Conservation (phyloP, 2,888 invertebrate genomes). For the Julus scanicus region DNA sequence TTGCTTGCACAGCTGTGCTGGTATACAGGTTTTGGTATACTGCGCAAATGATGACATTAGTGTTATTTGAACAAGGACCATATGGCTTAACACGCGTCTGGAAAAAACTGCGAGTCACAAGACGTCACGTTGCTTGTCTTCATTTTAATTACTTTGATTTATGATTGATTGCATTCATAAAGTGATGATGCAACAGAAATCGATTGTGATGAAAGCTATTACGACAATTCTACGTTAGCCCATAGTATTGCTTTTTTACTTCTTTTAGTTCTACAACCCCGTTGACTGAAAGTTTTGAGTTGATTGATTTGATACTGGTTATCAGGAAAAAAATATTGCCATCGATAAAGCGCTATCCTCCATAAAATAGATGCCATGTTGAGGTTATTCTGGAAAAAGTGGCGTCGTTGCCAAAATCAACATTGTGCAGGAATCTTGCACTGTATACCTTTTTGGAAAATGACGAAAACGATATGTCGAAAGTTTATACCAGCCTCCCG, state of each 20-base stretch:
- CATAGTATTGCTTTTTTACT: neutral
- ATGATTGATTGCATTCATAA: neutral
- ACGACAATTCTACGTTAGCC: neutral
- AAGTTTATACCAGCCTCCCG: neutral
- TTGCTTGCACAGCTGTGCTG: neutral
- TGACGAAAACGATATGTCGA: neutral
- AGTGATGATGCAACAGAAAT: neutral
- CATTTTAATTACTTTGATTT: neutral
- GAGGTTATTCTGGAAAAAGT: neutral
- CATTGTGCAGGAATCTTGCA: neutral
- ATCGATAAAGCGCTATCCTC: neutral
- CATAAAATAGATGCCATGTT: neutral
- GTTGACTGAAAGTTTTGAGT: neutral
- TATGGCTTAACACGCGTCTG: neutral
- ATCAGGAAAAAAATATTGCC: neutral
- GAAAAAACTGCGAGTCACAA: neutral
- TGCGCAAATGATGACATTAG: neutral
- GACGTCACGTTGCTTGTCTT: too few relatives aligned
- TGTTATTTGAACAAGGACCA: neutral
- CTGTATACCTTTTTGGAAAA: neutral
- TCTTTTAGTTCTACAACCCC: neutral
- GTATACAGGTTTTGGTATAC: neutral
- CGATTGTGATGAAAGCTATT: neutral
- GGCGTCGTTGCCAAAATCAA: neutral
- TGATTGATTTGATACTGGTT: neutral